These are phyloP conservation scores for Schizopygopsis pylzovi DNA, from an alignment of 2,797 vertebrate genomes.

Conservation along the genomic window DNA sequence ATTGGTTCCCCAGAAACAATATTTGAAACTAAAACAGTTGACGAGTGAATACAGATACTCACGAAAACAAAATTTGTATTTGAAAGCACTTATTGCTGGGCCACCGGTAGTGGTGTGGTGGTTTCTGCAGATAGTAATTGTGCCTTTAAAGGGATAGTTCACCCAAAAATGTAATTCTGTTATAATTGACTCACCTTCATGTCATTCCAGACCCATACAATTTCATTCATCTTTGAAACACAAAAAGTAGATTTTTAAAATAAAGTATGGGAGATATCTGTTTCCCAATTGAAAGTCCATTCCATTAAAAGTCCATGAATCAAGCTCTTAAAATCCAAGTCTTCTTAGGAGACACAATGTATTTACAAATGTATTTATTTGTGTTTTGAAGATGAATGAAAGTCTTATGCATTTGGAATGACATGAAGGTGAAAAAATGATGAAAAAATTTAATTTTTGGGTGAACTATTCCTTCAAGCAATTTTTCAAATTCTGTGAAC, in stretches of 20 bases:
- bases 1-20: neutral
- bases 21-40: neutral
- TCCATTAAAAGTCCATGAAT: no score
- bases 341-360: no score
- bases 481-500: slow-evolving; percentile 3
- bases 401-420: neutral
- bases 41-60: neutral
- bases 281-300: no score
- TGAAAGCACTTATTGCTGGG: neutral
- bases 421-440: neutral
- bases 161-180: no score
- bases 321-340: no score
- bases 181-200: no score
- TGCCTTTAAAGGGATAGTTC: neutral
- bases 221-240: no score
- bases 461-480: neutral
- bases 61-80: neutral
- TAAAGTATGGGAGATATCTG: no score
- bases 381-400: neutral
- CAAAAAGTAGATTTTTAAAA: no score
- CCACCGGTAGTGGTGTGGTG: neutral
- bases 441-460: neutral
- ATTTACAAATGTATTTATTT: neutral
- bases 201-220: no score
- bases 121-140: neutral